These are phyloP conservation scores for Leptopilina syphax DNA, from an alignment of 2,888 invertebrate genomes.

Conservation along the genomic window DNA sequence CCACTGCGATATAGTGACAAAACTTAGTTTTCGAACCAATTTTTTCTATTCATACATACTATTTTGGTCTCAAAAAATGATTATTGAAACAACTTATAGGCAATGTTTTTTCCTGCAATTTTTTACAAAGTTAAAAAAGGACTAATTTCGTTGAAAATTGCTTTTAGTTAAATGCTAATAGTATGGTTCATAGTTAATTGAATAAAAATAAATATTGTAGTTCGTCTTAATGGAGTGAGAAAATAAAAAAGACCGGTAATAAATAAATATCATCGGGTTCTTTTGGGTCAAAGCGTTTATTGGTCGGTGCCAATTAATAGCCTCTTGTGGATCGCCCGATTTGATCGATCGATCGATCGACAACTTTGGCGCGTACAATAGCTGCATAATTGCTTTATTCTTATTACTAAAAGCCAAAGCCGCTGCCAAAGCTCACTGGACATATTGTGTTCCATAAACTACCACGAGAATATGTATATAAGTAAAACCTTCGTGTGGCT, in stretches of 20 bases:
- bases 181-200: too few species aligned
- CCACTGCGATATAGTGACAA: neutral
- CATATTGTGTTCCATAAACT: slow-evolving; percentile 54
- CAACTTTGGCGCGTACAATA: slow-evolving; percentile 59
- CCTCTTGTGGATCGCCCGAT: slow-evolving; percentile 56
- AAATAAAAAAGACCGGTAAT: slow-evolving; percentile 43
- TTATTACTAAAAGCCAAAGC: slow-evolving; percentile 57
- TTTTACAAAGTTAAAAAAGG: too few species aligned
- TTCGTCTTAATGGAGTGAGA: neutral
- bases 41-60: too few species aligned
- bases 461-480: slow-evolving; percentile 30
- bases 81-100: too few species aligned
- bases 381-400: slow-evolving; percentile 65
- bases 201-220: too few species aligned
- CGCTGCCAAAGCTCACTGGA: slow-evolving; percentile 49
- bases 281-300: slow-evolving; percentile 60
- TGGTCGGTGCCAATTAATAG: slow-evolving; percentile 64
- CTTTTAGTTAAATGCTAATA: too few species aligned
- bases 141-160: too few species aligned
- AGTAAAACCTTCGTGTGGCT: slow-evolving; percentile 21
- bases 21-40: too few species aligned
- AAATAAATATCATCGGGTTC: slow-evolving; percentile 60
- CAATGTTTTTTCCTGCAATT: too few species aligned
- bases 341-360: slow-evolving; percentile 64
- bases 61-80: too few species aligned